These are phyloP conservation scores for Lerema accius DNA, from an alignment of 1,140 invertebrate genomes.

Conservation along the genomic window DNA sequence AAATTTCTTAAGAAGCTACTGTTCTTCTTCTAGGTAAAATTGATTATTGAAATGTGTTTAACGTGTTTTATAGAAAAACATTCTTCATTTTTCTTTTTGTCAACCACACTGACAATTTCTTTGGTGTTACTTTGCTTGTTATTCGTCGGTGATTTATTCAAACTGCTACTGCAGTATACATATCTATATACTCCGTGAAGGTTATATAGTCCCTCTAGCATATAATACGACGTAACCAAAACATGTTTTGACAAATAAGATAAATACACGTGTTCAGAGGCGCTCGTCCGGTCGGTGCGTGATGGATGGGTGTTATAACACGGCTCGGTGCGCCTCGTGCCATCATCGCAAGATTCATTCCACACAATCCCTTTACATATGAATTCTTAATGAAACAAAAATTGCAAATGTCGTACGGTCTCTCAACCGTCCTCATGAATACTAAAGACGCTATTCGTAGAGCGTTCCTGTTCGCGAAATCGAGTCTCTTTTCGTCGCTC, in stretches of 20 bases:
- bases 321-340: slow-evolving; percentile 35
- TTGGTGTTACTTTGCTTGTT: too few relatives aligned
- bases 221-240: slow-evolving; percentile 34
- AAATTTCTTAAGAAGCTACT: too few relatives aligned
- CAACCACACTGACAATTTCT: too few relatives aligned
- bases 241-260: slow-evolving; percentile 54
- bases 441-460: slow-evolving; percentile 79
- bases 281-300: slow-evolving; percentile 41
- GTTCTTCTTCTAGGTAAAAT: too few relatives aligned
- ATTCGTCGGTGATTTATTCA: too few relatives aligned
- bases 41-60: too few relatives aligned
- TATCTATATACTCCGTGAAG: too few relatives aligned
- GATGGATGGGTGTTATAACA: slow-evolving; percentile 59
- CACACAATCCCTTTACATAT: slow-evolving; percentile 70
- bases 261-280: slow-evolving; percentile 46
- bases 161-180: too few relatives aligned
- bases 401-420: slow-evolving; percentile 74
- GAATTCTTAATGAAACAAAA: slow-evolving; percentile 81
- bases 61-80: too few relatives aligned
- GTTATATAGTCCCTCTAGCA: not conserved
- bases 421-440: slow-evolving; percentile 74
- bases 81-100: too few relatives aligned
- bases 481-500: slow-evolving; percentile 52
- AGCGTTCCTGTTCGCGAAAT: slow-evolving; percentile 69
- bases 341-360: slow-evolving; percentile 52